Evolutionary conservation across 2,888 invertebrate species (phyloP), one percentile per base, ranked within the genome.

Genomic region (Melitaea athalia): DNA sequence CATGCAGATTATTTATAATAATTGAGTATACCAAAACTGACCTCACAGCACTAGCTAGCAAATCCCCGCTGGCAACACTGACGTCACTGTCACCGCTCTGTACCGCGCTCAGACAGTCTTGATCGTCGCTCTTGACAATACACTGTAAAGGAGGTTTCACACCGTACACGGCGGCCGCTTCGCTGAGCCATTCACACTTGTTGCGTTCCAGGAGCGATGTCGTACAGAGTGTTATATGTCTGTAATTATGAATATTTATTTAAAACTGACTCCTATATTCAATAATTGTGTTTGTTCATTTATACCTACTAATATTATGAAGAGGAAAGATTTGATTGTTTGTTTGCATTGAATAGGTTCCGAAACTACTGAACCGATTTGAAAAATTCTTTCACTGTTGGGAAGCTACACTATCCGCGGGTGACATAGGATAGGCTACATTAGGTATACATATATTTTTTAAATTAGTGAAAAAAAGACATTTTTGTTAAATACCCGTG

Each of bases 141-240:
- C 98, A 99, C 73, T 96, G 96, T 17, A 99, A 87, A 14, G 95
- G 95, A 0, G 98, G 98, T 72, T 95, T 93, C 0, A 97, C 91
- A 0, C 97, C 96, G 77, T 96, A 95, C 4, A 96, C 96, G 0
- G 94, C 93, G 0, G 95, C 95, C 0, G 96, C 96, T 75, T 96
- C 95, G 69, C 95, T 94, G 78, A 98, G 82, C 95, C 96, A 96
- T 0, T 95, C 94, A 81, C 98, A 98, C 80, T 98, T 98, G 62
- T 94, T 93, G 71, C 94, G 94, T 78, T 96, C 96, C 0, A 95
- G 85, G 14, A 95, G 92, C 0, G 96, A 95, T 0, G 95, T 94
- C 0, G 96, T 95, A 79, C 97, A 97, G 59, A 95, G 82, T 0
- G 92, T 92, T 68, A 95, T 93, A 50, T 94, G 93, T 57, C 93